Percentiles rank a stretch among this genome's conserved stretches.
Conservation (phyloP, 2,797 vertebrate genomes). For the Myioborus melanocephalus region DNA sequence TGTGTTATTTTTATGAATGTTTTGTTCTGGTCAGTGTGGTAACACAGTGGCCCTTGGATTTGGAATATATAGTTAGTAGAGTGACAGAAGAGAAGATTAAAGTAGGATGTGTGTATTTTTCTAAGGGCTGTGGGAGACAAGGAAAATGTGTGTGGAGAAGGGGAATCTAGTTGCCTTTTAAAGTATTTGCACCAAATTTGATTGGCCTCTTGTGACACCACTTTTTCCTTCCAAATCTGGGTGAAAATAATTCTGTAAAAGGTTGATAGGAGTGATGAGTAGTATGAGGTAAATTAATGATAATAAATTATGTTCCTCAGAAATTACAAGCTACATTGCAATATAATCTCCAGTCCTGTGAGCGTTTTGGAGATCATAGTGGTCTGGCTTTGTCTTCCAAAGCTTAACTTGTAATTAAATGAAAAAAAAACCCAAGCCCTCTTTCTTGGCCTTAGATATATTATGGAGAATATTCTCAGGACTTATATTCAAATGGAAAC, state of each 20-base stretch:
- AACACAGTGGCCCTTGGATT: conserved; percentile 2
- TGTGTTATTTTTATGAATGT: conserved; percentile 29
- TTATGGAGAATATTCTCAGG: not conserved
- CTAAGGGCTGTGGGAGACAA: not conserved
- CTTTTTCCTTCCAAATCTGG: not conserved
- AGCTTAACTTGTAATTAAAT: conserved; percentile 28
- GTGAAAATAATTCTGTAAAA: not conserved
- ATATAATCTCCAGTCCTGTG: not conserved
- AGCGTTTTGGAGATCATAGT: not conserved
- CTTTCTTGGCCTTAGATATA: not conserved
- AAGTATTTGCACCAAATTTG: not conserved
- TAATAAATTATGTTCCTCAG: not conserved
- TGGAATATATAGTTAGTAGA: not conserved
- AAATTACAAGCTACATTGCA: not conserved
- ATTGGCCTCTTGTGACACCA: not conserved
- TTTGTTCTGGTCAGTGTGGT: conserved; percentile 41
- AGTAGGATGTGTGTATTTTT: not conserved
- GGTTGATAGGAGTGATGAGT: not conserved
- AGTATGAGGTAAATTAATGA: not conserved
- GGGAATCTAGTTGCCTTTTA: not conserved
- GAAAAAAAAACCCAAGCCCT: not conserved
- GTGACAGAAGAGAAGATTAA: not conserved
- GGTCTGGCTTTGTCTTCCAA: conserved; percentile 18
- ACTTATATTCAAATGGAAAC: not conserved
- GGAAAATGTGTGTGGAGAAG: not conserved